Evolutionary conservation across 2,888 invertebrate genomes (phyloP).

Genomic region (Aporophyla nigra): DNA sequence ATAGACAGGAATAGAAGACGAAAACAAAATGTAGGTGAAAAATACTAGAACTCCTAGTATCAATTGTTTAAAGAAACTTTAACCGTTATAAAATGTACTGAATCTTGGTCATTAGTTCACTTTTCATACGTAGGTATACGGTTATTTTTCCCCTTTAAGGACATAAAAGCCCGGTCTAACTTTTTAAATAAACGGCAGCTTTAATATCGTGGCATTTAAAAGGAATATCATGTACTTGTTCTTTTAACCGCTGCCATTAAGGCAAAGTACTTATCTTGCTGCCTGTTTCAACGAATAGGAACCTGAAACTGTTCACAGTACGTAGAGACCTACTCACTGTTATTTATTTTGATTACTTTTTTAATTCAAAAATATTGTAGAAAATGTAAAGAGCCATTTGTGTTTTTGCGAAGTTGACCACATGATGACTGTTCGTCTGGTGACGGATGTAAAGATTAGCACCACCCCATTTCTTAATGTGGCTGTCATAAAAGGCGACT

Average conservation of each 20-base stretch:
- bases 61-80: neutral
- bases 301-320: constrained; percentile 17
- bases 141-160: too few species aligned
- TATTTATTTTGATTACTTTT: constrained; percentile 1
- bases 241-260: constrained; percentile 52
- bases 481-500: too few species aligned
- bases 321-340: neutral
- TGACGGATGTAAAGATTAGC: too few species aligned
- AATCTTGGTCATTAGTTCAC: neutral
- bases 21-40: neutral
- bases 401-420: neutral
- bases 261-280: constrained; percentile 25
- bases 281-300: constrained; percentile 24
- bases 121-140: neutral
- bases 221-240: constrained; percentile 43
- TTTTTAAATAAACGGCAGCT: constrained; percentile 28
- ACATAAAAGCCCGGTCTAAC: neutral
- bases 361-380: neutral
- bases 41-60: neutral
- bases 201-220: constrained; percentile 45
- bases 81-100: neutral
- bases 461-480: too few species aligned
- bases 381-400: neutral
- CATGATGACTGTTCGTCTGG: too few species aligned
- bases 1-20: neutral